phyloP scores from a whole-genome alignment of 2,888 invertebrate genomes.

The Heliconius ismenius region DNA sequence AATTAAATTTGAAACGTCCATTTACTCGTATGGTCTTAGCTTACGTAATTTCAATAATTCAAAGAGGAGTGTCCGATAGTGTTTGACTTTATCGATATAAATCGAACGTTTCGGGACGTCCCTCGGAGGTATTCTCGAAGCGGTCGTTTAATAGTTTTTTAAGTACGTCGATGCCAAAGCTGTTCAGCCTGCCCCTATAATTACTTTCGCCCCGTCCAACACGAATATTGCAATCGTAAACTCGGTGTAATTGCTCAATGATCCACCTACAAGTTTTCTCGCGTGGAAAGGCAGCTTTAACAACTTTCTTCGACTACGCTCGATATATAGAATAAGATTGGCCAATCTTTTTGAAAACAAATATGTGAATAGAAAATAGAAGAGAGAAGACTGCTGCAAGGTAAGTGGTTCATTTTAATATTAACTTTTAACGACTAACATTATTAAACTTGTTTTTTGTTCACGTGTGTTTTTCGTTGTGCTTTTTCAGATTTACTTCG shows the following conservation, averaged over 20 bases:
- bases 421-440: constrained; percentile 49
- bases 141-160: constrained; percentile 65
- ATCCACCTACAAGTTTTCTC: constrained; percentile 60
- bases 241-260: constrained; percentile 70
- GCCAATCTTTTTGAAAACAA: constrained; percentile 64
- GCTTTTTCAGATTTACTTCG: constrained; percentile 65
- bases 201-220: constrained; percentile 64
- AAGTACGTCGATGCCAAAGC: constrained; percentile 71
- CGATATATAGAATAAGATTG: constrained; percentile 66
- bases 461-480: constrained; percentile 70
- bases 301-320: constrained; percentile 67
- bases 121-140: constrained; percentile 54
- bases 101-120: constrained; percentile 52
- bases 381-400: constrained; percentile 58
- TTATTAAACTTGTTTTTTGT: constrained; percentile 56
- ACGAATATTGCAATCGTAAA: constrained; percentile 70
- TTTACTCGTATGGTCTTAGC: constrained; percentile 4
- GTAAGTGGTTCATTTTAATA: constrained; percentile 61
- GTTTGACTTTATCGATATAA: constrained; percentile 67
- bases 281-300: constrained; percentile 47
- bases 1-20: constrained; percentile 43
- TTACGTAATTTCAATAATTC: constrained; percentile 47
- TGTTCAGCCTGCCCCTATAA: constrained; percentile 64
- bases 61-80: constrained; percentile 75
- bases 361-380: constrained; percentile 55